Base-by-base conservation (phyloP, 53 echinoderm and acorn worm genomes). In the Stichopus horrens region DNA sequence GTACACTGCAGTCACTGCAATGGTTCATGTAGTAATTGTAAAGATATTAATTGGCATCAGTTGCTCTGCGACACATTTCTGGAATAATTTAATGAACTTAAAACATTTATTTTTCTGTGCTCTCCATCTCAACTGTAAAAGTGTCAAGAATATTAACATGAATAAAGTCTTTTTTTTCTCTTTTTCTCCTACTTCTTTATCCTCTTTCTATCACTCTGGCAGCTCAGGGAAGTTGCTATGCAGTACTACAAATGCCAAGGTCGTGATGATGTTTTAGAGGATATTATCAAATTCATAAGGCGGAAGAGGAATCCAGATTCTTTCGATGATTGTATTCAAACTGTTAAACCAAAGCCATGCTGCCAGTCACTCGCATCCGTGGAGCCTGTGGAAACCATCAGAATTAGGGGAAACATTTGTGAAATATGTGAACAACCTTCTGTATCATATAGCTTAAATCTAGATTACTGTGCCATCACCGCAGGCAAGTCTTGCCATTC, bases 211-310 rank as follows among this genome's bases (percentile, higher is more conserved):
- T 76, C 81, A 68, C 52, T 88, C 21, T 53, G 11, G 73, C 86
- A 98, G 99, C 78, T 98, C 14, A 91, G 96, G 83, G 90, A 93
- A 89, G 75, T 93, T 55, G 90, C 92, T 10, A 56, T 98, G 80
- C 88, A 98, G 56, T 98, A 96, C 88, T 92, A 90, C 74, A 94
- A 94, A 71, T 98, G 99, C 77, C 77, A 90, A 57, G 93, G 86
- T 52, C 58, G 21, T 18, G 18, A 10, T 21, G 63, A 59, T 57
- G 8, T 58, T 8, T 57, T 83, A 60, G 59, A 83, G 8, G 65
- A 63, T 23, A 11, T 83, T 8, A 60, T 83, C 7, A 83, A 60
- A 0, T 83, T 55, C 21, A 83, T 83, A 57, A 54, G 59, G 59
- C 21, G 59, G 0, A 63, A 63, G 63, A 13, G 63, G 16, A 63